Percentiles rank a stretch among this genome's conserved stretches.
phyloP scores from a whole-genome alignment of 2,797 vertebrate species.

The Menidia menidia region DNA sequence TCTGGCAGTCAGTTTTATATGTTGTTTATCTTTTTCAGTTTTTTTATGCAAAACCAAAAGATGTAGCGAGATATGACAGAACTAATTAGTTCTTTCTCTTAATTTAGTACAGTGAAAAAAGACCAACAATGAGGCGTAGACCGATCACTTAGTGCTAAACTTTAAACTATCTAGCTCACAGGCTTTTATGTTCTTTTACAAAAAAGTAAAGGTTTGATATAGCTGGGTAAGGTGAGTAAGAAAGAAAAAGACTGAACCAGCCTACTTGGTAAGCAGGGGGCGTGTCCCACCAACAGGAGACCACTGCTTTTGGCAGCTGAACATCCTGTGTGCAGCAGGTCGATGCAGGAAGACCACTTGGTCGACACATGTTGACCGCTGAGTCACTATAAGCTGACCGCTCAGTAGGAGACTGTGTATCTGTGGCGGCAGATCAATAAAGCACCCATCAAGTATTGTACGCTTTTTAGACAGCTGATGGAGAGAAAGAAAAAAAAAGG shows the following conservation, averaged over 20 bases:
- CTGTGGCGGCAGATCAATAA: slow-evolving; percentile 63
- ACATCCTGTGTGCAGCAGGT: slow-evolving; percentile 44
- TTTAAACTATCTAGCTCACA: too few species aligned
- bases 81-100: too few species aligned
- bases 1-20: too few species aligned
- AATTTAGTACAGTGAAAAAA: too few species aligned
- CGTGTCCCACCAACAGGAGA: slow-evolving; percentile 4
- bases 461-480: slow-evolving; percentile 52
- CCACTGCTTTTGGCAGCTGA: slow-evolving; percentile 40
- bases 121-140: too few species aligned
- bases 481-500: not conserved
- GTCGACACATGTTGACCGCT: slow-evolving; percentile 58
- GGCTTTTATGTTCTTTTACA: too few species aligned
- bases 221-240: not conserved
- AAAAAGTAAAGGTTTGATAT: not conserved
- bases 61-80: too few species aligned
- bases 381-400: slow-evolving; percentile 58
- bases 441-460: slow-evolving; percentile 36
- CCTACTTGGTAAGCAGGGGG: slow-evolving; percentile 14
- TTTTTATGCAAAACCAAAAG: too few species aligned
- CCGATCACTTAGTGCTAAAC: too few species aligned
- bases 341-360: slow-evolving; percentile 49
- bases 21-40: too few species aligned
- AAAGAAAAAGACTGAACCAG: not conserved
- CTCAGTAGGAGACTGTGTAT: slow-evolving; percentile 50